A percentile compares a stretch with the other conserved stretches of the same genome.
Evolutionary conservation across 1,140 invertebrate species (phyloP).

Genomic region (Sipha flava): DNA sequence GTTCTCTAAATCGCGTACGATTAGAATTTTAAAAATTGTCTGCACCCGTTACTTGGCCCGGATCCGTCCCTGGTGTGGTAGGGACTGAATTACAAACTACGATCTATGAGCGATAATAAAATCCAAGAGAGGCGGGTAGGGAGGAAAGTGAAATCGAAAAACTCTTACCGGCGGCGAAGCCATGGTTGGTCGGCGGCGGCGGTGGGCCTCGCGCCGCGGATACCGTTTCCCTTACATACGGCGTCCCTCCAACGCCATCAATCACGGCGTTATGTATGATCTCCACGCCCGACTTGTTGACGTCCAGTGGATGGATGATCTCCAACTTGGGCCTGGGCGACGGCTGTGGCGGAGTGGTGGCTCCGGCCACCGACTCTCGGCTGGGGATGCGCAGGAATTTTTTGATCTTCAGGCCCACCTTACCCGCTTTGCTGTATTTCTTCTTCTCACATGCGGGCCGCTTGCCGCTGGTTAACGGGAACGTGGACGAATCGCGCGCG

Average conservation of each 20-base stretch:
- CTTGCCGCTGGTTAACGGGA: background rate
- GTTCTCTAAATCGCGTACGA: no score
- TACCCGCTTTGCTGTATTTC: conserved; percentile 43
- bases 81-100: no score
- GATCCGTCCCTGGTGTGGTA: no score
- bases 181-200: background rate
- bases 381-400: conserved; percentile 63
- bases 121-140: no score
- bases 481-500: background rate
- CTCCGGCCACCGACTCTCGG: conserved; percentile 39
- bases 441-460: background rate
- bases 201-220: no score
- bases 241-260: background rate
- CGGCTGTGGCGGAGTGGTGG: conserved; percentile 45
- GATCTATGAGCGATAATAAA: no score
- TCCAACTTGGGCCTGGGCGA: conserved; percentile 59
- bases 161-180: background rate
- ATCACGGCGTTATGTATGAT: conserved; percentile 47
- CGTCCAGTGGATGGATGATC: conserved; percentile 78
- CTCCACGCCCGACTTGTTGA: conserved; percentile 68
- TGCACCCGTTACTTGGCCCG: no score
- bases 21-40: no score
- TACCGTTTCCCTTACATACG: background rate
- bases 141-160: no score
- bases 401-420: conserved; percentile 62